phyloP scores from a whole-genome alignment of 2,113 vertebrate species.

The Pachycephala philippinensis region DNA sequence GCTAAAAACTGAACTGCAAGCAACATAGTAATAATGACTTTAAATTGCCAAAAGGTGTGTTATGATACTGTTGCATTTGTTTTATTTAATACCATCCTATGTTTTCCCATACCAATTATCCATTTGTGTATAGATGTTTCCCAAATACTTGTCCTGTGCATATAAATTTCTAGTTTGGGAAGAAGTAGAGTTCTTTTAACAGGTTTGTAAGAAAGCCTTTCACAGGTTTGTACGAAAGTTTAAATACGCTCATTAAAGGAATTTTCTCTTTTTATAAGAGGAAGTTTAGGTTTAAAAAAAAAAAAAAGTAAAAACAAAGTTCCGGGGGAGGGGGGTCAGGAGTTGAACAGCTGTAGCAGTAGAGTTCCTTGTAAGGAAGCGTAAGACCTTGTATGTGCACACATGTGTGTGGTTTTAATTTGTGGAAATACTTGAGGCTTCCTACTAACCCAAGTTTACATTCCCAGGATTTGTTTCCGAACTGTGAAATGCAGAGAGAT shows the following conservation, averaged over 20 bases:
- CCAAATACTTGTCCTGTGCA: background rate
- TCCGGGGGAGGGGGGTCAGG: accelerated
- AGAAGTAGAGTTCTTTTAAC: background rate
- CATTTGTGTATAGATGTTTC: background rate
- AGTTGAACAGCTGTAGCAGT: background rate
- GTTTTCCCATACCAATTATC: background rate
- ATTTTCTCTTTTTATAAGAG: background rate
- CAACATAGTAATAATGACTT: background rate
- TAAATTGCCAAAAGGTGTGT: background rate
- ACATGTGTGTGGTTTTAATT: background rate
- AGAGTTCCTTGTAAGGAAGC: constrained; percentile 3
- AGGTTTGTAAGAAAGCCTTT: background rate
- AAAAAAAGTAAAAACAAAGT: background rate
- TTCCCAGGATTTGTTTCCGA: constrained; percentile 34
- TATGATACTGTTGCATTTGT: background rate
- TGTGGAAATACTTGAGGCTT: constrained; percentile 31
- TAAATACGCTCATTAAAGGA: background rate
- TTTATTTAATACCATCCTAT: background rate
- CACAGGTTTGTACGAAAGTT: background rate
- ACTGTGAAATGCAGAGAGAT: constrained; percentile 8
- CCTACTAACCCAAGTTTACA: constrained; percentile 43
- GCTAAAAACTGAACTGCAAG: background rate
- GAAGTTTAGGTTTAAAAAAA: background rate
- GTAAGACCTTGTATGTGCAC: background rate
- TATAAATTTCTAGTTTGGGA: background rate